Conservation (phyloP, 2,888 invertebrate species). For the Tanypteryx hageni region DNA sequence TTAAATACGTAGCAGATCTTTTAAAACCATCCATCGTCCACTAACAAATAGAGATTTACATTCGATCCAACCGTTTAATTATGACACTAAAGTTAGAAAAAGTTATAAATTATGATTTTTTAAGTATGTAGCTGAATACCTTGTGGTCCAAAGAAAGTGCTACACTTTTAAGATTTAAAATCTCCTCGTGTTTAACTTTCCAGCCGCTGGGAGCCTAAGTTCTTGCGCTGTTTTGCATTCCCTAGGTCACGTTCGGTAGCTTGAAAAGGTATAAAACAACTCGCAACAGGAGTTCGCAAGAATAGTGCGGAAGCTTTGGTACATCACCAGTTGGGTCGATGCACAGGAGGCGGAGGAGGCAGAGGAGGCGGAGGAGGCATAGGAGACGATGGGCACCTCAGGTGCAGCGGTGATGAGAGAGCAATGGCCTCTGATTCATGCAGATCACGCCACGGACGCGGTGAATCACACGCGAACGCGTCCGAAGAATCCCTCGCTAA, state of each 20-base stretch:
- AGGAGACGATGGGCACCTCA: not conserved
- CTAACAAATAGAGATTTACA: too few species aligned
- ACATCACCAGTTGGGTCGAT: not conserved
- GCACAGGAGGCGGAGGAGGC: not conserved
- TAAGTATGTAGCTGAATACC: too few species aligned
- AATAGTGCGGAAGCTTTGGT: not conserved
- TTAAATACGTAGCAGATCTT: too few species aligned
- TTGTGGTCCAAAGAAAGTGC: too few species aligned
- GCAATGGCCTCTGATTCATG: constrained; percentile 56
- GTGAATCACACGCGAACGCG: constrained; percentile 33
- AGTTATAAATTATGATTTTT: too few species aligned
- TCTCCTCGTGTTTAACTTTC: not conserved
- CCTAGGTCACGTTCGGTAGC: not conserved
- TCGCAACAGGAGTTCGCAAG: not conserved
- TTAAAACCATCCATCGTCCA: too few species aligned
- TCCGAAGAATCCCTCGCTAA: not conserved
- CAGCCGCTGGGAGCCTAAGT: not conserved
- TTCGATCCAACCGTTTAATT: too few species aligned
- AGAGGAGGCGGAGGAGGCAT: not conserved
- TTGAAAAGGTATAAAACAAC: not conserved
- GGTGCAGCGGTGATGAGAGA: not conserved
- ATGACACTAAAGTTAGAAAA: too few species aligned
- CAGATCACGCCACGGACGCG: constrained; percentile 56
- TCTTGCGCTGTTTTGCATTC: not conserved
- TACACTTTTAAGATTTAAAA: too few species aligned